These are phyloP conservation scores for Cebus imitator DNA, from an alignment of 2,113 vertebrate genomes.

Conservation along the genomic window DNA sequence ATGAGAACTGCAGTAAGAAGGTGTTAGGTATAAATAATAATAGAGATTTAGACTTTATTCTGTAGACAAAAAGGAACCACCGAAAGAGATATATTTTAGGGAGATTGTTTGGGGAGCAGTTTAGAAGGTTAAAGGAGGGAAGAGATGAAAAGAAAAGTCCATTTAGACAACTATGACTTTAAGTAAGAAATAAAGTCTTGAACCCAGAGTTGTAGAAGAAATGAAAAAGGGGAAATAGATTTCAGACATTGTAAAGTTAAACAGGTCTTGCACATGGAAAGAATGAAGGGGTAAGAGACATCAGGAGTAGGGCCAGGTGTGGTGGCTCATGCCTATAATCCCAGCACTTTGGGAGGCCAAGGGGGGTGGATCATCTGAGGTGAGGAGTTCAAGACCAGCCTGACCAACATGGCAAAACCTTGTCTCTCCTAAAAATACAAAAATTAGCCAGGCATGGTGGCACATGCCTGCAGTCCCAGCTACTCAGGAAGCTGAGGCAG, in stretches of 20 bases:
- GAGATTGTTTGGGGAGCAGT: background rate
- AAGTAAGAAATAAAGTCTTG: background rate
- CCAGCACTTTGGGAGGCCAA: too few relatives aligned
- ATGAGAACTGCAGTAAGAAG: background rate
- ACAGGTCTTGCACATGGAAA: too few relatives aligned
- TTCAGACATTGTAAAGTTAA: background rate
- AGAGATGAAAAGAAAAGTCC: background rate
- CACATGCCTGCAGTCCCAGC: too few relatives aligned
- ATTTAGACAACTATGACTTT: background rate
- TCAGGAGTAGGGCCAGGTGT: too few relatives aligned
- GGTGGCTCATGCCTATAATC: too few relatives aligned
- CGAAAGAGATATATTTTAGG: background rate
- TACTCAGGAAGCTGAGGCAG: too few relatives aligned
- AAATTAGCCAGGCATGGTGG: too few relatives aligned
- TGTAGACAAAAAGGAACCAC: background rate
- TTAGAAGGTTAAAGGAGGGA: background rate
- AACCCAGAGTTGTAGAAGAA: background rate
- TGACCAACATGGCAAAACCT: too few relatives aligned
- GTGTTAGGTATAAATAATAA: background rate
- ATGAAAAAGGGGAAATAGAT: background rate
- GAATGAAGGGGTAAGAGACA: background rate
- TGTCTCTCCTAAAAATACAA: too few relatives aligned
- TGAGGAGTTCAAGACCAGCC: too few relatives aligned
- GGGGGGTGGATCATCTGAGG: too few relatives aligned
- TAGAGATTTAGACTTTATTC: background rate